These are phyloP conservation scores for Oligia latruncula DNA, from an alignment of 2,888 invertebrate species.

Conservation along the genomic window DNA sequence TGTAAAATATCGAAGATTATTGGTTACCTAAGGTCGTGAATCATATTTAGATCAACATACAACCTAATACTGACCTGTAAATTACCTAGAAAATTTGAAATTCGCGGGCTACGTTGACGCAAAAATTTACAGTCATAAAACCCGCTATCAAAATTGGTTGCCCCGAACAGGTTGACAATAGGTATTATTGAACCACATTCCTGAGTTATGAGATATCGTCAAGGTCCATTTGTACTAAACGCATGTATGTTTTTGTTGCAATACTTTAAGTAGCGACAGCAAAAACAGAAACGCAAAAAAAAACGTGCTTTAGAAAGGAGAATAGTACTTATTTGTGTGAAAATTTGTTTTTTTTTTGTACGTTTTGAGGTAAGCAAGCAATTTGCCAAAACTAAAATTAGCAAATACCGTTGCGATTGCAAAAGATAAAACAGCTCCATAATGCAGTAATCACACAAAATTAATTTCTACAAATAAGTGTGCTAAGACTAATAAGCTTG, in stretches of 20 bases:
- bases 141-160: slow-evolving; percentile 9
- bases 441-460: slow-evolving; percentile 27
- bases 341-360: slow-evolving; percentile 11
- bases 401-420: slow-evolving; percentile 11
- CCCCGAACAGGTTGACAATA: slow-evolving; percentile 51
- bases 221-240: slow-evolving; percentile 47
- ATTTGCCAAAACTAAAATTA: slow-evolving; percentile 33
- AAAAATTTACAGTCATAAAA: neutral
- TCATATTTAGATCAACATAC: too few species aligned
- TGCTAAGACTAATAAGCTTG: slow-evolving; percentile 49
- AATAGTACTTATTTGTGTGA: neutral
- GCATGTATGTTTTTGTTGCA: slow-evolving; percentile 60
- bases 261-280: slow-evolving; percentile 41
- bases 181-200: slow-evolving; percentile 57
- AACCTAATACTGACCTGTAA: neutral
- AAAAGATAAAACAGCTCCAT: neutral
- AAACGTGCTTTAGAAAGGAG: slow-evolving; percentile 23
- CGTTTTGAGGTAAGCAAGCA: slow-evolving; percentile 24
- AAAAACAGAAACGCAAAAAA: slow-evolving; percentile 11
- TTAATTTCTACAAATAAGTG: slow-evolving; percentile 28
- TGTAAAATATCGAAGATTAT: neutral
- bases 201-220: slow-evolving; percentile 48
- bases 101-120: neutral
- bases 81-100: neutral
- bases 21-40: neutral